Conservation (phyloP, 2,113 vertebrate genomes). For the Odocoileus hemionus region DNA sequence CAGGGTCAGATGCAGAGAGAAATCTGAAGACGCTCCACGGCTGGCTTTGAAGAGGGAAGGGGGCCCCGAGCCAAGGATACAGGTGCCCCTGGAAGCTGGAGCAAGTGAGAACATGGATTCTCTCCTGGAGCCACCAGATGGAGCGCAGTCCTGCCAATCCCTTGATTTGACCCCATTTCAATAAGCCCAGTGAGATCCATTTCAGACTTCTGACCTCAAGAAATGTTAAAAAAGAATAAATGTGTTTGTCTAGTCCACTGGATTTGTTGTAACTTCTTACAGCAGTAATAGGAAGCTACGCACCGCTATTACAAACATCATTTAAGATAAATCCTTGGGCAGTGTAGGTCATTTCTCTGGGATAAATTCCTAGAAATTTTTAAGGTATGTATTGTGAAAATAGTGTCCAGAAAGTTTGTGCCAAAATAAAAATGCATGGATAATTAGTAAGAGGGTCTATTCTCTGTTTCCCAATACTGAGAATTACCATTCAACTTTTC, state of each 20-base stretch:
- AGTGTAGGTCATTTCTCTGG: neutral
- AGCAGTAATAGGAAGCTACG: neutral
- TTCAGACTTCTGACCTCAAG: neutral
- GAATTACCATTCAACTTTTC: neutral
- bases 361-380: neutral
- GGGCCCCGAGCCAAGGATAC: neutral
- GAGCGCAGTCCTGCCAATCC: constrained; percentile 8
- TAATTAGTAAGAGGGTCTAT: neutral
- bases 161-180: constrained; percentile 34
- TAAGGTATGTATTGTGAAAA: neutral
- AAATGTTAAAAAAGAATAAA: neutral
- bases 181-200: constrained; percentile 15
- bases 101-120: neutral
- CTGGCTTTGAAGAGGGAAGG: neutral
- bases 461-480: neutral
- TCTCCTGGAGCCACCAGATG: constrained; percentile 20
- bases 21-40: neutral
- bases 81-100: neutral
- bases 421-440: neutral
- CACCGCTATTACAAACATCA: neutral
- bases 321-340: neutral
- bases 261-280: neutral
- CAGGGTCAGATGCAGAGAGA: neutral
- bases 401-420: neutral
- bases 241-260: neutral